Base-by-base conservation (phyloP, 1,140 invertebrate species). In the Mya arenaria region DNA sequence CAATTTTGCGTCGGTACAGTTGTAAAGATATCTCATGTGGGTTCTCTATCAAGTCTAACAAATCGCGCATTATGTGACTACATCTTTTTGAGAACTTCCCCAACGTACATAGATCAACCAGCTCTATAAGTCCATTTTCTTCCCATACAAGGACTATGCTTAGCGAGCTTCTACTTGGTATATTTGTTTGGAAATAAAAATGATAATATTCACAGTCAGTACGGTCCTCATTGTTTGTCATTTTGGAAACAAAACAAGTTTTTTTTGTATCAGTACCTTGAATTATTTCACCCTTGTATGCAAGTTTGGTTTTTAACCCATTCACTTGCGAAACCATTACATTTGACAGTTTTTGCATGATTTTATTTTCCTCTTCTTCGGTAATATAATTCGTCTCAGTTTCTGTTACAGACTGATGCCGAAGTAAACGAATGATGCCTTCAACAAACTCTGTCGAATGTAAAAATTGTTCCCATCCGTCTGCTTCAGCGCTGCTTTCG, bases 391-490 rank as follows among this genome's bases (percentile, higher is more conserved):
- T 37, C 8, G 25, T n/a, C 41, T 25, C 6, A 23, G 44, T 41
- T 5, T 28, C 19, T 15, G 17, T n/a, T 3, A 28, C 17, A n/a
- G 17, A 8, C 25, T 74, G 55, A 25, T 30, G n/a, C 44, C 62
- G 60, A 10, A 74, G 15, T 17, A 74, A 19, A 19, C 72, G 34
- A 62, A 34, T 41, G 8, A 74, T n/a, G 10, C 34, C 72, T 13
- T 58, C 58, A 32, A 28, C 8, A 39, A 74, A 44, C 30, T 62
- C 4, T 6, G 39, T n/a, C 15, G 72, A 74, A 62, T 41, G 72
- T 17, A 74, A 10, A 62, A 74, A 74, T 13, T 8, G 25, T 36
- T 74, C 55, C 17, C 56, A 23, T 5, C 17, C 5, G 19, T n/a
- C 28, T 0, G 34, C 55, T 4, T 60, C 34, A 37, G 17, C 32